Conservation (phyloP, 2,113 vertebrate genomes). For the Alces alces region DNA sequence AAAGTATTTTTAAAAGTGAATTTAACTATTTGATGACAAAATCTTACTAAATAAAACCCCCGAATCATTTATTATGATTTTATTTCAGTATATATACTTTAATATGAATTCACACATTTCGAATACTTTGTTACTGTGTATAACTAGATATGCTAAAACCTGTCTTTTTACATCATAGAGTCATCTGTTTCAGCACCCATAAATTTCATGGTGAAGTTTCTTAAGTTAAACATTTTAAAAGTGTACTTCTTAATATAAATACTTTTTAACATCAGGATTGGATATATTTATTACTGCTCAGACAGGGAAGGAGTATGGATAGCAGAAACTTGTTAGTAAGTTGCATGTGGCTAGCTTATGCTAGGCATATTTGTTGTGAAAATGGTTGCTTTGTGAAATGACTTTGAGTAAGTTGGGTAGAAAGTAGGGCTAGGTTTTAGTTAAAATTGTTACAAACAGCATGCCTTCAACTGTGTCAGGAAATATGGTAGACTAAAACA, state of each 20-base stretch:
- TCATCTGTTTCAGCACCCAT: not conserved
- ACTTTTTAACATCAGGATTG: not conserved
- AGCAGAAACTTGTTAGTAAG: not conserved
- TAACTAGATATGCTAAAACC: not conserved
- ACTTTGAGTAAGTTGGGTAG: not conserved
- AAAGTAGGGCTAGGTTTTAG: not conserved
- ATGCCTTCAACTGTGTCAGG: not conserved
- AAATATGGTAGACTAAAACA: not conserved
- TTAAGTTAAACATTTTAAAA: not conserved
- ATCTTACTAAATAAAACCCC: not conserved
- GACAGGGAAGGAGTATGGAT: not conserved
- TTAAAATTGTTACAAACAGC: not conserved
- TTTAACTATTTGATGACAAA: not conserved
- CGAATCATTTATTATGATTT: not conserved
- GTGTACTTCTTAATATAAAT: not conserved
- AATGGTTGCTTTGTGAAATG: not conserved
- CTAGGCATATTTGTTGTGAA: not conserved
- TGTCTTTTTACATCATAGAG: not conserved
- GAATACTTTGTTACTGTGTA: not conserved
- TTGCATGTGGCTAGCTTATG: not conserved
- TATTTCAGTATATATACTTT: slow-evolving; percentile 10
- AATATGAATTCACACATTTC: not conserved
- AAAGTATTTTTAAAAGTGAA: not conserved
- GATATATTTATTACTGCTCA: not conserved
- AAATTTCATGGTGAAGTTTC: not conserved